Evolutionary conservation across 2,888 invertebrate species (phyloP), one percentile per base, ranked within the genome.

Genomic region (Eilema sororculum): DNA sequence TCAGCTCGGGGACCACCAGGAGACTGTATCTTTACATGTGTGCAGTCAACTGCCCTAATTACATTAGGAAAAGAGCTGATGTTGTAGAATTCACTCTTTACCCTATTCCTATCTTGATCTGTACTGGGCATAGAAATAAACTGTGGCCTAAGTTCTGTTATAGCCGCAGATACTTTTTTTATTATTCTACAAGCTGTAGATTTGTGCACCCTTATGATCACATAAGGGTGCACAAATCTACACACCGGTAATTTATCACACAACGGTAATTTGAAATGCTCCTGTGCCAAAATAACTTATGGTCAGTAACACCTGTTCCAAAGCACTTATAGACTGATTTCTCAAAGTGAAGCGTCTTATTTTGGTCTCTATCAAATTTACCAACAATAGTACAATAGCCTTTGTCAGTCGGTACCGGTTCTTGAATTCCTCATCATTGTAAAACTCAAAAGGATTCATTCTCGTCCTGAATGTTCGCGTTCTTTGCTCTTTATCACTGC

Each of bases 171-270:
- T 46, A 46, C 46, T 20, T 0, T 0, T 46, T 60, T 20, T 30
- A 60, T 60, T 30, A 60, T 60, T 60, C 60, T 60, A 60, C 33
- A 60, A 20, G 20, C 60, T 60, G 60, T 60, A 60, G 60, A 60
- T 28, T 60, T 60, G 28, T 28, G 60, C 9, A 60, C 60, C 60
- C 60, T 60, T 28, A 28, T 60, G 30, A 30, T 60, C 60, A 30
- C n/a, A n/a, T n/a, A n/a, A n/a, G n/a, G n/a, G n/a, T n/a, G n/a
- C n/a, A n/a, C n/a, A n/a, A n/a, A n/a, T n/a, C n/a, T n/a, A n/a
- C n/a, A n/a, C n/a, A n/a, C n/a, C n/a, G n/a, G n/a, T n/a, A n/a
- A n/a, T n/a, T n/a, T n/a, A n/a, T n/a, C n/a, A n/a, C n/a, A n/a
- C 30, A 60, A 25, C 28, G 30, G 60, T 60, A 60, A 60, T 60